These are phyloP conservation scores for Palaemon carinicauda DNA, from an alignment of 1,140 invertebrate genomes.

Conservation along the genomic window DNA sequence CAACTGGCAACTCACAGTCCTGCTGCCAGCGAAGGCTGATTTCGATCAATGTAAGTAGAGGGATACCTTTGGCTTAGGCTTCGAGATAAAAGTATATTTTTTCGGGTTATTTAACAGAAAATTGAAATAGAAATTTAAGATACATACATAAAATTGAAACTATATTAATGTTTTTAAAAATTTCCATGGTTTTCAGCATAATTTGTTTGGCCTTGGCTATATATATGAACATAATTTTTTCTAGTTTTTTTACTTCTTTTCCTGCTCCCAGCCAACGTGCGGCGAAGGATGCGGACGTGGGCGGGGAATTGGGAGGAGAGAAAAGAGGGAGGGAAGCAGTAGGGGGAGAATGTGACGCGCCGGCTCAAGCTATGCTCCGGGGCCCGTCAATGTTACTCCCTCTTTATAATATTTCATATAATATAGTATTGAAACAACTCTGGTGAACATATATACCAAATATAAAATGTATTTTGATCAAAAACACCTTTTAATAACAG, in stretches of 20 bases:
- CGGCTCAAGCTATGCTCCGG: slow-evolving; percentile 13
- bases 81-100: slow-evolving; percentile 24
- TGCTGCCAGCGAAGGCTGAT: slow-evolving; percentile 50
- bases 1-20: slow-evolving; percentile 43
- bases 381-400: background rate
- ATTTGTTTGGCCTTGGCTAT: slow-evolving; percentile 25
- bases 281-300: slow-evolving; percentile 54
- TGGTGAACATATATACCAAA: too few species aligned
- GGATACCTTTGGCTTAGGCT: slow-evolving; percentile 47
- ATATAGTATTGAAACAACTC: too few species aligned
- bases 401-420: background rate
- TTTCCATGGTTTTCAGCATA: background rate
- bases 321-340: background rate
- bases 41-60: slow-evolving; percentile 47
- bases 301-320: slow-evolving; percentile 33
- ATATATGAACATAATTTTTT: background rate
- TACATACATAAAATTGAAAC: too few species aligned
- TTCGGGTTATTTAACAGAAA: background rate
- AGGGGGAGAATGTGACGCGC: slow-evolving; percentile 33
- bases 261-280: slow-evolving; percentile 51
- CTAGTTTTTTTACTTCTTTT: slow-evolving; percentile 44
- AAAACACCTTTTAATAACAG: too few species aligned
- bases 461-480: too few species aligned
- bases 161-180: too few species aligned
- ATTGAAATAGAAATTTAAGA: too few species aligned